Evolutionary conservation across 2,113 vertebrate genomes (phyloP).

Genomic region (Acrocephalus kingi): DNA sequence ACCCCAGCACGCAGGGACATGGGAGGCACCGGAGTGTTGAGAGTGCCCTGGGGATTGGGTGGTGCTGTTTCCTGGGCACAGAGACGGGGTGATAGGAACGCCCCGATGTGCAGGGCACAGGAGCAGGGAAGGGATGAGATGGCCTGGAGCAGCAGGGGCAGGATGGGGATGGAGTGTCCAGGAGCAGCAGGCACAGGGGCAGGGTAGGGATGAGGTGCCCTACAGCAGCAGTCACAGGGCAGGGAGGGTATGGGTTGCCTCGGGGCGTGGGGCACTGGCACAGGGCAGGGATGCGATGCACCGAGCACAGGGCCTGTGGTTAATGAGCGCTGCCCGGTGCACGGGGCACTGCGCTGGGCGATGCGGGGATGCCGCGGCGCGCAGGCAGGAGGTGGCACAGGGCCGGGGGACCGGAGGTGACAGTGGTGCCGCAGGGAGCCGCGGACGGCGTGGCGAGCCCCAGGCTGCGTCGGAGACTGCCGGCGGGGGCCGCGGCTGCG

Average conservation of each 20-base stretch:
- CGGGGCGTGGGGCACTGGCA: neutral
- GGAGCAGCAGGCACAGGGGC: neutral
- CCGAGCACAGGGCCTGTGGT: neutral
- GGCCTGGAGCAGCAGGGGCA: neutral
- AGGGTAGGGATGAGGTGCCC: too few relatives aligned
- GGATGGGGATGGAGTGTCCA: neutral
- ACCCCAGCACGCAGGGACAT: neutral
- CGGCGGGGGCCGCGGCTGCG: neutral
- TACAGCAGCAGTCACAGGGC: too few relatives aligned
- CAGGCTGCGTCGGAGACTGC: neutral
- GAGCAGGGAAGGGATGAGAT: too few relatives aligned
- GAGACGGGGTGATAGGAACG: accelerated
- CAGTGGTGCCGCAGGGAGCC: neutral
- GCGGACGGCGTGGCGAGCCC: neutral
- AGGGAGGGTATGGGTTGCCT: neutral
- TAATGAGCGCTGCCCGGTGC: neutral
- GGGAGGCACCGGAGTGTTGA: accelerated
- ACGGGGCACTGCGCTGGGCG: neutral
- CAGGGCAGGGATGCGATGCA: neutral
- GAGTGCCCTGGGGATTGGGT: accelerated
- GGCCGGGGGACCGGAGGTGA: neutral
- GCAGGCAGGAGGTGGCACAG: neutral
- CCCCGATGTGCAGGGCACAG: accelerated
- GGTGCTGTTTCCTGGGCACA: neutral
- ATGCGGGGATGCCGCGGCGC: neutral